A percentile compares a stretch with the other conserved stretches of the same genome.
Conservation (phyloP, 2,797 vertebrate genomes). For the Sebastes trivittatus region DNA sequence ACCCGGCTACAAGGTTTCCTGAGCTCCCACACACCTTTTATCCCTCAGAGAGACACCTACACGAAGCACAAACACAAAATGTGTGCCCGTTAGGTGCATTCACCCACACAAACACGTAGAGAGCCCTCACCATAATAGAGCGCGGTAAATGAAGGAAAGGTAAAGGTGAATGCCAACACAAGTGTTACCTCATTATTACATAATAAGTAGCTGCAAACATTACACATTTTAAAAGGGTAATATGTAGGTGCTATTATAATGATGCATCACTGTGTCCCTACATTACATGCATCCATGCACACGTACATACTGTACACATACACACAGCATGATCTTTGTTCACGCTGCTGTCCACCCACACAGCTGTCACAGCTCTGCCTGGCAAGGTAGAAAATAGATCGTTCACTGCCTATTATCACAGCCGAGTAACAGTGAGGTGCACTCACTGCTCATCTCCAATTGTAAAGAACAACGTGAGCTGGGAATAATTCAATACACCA, state of each 20-base stretch:
- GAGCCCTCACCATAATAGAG: background rate
- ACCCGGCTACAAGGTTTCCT: background rate
- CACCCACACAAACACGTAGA: constrained; percentile 14
- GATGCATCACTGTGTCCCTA: background rate
- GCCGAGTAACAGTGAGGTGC: constrained; percentile 26
- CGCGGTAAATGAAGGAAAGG: background rate
- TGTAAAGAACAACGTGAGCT: background rate
- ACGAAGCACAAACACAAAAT: background rate
- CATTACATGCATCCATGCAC: background rate
- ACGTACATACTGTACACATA: constrained; percentile 4
- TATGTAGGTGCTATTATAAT: background rate
- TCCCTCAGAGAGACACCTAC: constrained; percentile 34
- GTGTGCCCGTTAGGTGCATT: background rate
- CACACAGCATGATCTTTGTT: constrained; percentile 17
- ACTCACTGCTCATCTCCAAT: background rate
- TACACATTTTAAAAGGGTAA: background rate
- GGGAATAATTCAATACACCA: background rate
- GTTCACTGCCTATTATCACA: constrained; percentile 45
- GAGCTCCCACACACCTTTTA: constrained; percentile 18
- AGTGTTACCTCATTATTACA: constrained; percentile 1
- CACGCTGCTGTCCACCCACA: constrained; percentile 54
- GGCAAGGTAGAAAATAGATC: constrained; percentile 63
- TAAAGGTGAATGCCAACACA: background rate
- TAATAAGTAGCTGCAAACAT: constrained; percentile 9
- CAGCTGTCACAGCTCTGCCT: constrained; percentile 56